Percentiles rank a stretch among this genome's conserved stretches.
phyloP scores from a whole-genome alignment of 2,888 invertebrate genomes.

The Drosophila basisetae region DNA sequence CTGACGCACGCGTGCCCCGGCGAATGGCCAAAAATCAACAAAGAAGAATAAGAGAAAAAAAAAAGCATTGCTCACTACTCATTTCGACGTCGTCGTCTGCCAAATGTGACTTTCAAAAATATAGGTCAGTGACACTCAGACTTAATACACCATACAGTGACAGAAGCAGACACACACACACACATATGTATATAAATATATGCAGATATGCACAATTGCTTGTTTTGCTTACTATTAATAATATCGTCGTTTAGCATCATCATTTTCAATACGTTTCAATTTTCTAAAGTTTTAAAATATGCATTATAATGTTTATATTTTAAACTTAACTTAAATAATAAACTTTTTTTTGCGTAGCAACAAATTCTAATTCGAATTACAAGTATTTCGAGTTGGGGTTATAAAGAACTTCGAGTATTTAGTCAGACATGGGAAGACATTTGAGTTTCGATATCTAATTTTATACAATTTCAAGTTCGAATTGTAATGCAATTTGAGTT shows the following conservation, averaged over 20 bases:
- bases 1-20: constrained; percentile 60
- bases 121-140: constrained; percentile 79
- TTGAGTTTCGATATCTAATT: too few relatives aligned
- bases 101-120: constrained; percentile 72
- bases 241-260: background rate
- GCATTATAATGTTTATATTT: background rate
- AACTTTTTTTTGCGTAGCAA: background rate
- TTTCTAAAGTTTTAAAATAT: background rate
- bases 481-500: too few relatives aligned
- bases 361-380: too few relatives aligned
- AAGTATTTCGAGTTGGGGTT: too few relatives aligned
- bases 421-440: too few relatives aligned
- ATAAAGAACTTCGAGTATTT: too few relatives aligned
- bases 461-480: too few relatives aligned
- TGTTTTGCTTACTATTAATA: background rate
- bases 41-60: background rate
- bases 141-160: constrained; percentile 7
- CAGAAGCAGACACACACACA: background rate
- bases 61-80: constrained; percentile 14
- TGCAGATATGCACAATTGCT: background rate
- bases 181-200: background rate
- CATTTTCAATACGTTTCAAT: background rate
- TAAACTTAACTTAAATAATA: background rate
- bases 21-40: constrained; percentile 41
- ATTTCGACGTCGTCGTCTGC: constrained; percentile 17